Evolutionary conservation across 2,797 vertebrate genomes (phyloP).

Genomic region (Manis javanica): DNA sequence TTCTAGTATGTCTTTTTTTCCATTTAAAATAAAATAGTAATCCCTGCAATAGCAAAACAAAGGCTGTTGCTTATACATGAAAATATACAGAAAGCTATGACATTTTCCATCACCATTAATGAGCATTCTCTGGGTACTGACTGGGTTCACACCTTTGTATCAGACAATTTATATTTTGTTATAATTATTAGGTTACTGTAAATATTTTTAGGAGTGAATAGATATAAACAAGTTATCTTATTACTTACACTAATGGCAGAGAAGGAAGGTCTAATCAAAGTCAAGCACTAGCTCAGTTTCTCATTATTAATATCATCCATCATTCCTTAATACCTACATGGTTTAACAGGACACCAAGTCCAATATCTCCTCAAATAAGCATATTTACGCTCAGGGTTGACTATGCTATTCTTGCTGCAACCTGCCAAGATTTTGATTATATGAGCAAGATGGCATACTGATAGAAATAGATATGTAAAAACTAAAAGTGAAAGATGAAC

Average conservation of each 20-base stretch:
- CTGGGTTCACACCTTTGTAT: not conserved
- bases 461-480: conserved; percentile 7
- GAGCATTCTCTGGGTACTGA: conserved; percentile 28
- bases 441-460: conserved; percentile 31
- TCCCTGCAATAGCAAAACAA: not conserved
- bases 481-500: conserved; percentile 18
- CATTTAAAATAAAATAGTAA: conserved; percentile 38
- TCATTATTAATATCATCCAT: conserved; percentile 32
- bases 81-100: conserved; percentile 15
- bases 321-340: not conserved
- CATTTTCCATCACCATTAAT: not conserved
- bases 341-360: conserved; percentile 40
- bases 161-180: not conserved
- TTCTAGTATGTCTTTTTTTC: not conserved
- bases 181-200: not conserved
- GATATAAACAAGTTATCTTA: conserved; percentile 32
- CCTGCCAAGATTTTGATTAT: conserved; percentile 6
- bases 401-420: conserved; percentile 6
- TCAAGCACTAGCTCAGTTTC: not conserved
- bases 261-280: conserved; percentile 54
- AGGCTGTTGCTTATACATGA: not conserved
- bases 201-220: conserved; percentile 19
- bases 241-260: not conserved
- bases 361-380: not conserved
- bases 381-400: not conserved